Conservation (phyloP, 2,113 vertebrate genomes). For the Xenopus tropicalis region UCB_Xtro_10.0 CM004444.2:90634001-90634500, state of each 20-base stretch:
- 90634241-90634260: neutral
- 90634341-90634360: constrained; percentile 95
- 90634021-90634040: constrained; percentile 91
- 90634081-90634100: constrained; percentile 90
- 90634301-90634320: no score
- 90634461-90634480: constrained; percentile 94
- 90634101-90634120: constrained; percentile 95
- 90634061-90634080: constrained; percentile 95
- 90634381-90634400: constrained; percentile 89
- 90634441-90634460: constrained; percentile 94
- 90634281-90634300: no score
- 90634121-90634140: constrained; percentile 96
- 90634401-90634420: constrained; percentile 88
- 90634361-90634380: constrained; percentile 89
- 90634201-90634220: neutral
- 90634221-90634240: neutral
- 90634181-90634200: neutral
- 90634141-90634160: neutral
- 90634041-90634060: constrained; percentile 96
- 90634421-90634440: constrained; percentile 97
- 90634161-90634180: neutral
- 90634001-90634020: constrained; percentile 98
- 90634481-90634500: constrained; percentile 93
- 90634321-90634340: constrained; percentile 76
- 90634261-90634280: no score